phyloP scores from a whole-genome alignment of 1,140 invertebrate genomes.

The Proctacanthus coquilletti region DNA sequence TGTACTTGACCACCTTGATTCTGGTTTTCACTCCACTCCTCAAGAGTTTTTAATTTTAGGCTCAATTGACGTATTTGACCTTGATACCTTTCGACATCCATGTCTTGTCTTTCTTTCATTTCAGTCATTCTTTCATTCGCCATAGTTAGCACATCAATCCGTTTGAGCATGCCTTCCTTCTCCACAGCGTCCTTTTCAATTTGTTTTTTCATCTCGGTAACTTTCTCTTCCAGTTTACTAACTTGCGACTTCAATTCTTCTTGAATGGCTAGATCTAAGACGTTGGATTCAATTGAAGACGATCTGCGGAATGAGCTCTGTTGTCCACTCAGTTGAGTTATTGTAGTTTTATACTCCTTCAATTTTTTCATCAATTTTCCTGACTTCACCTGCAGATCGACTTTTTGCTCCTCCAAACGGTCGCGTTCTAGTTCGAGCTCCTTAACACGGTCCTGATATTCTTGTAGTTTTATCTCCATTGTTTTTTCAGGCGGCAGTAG shows the following conservation, averaged over 20 bases:
- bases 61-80: constrained; percentile 47
- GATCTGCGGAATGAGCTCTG: constrained; percentile 34
- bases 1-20: background rate
- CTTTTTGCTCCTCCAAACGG: constrained; percentile 38
- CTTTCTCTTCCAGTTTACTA: constrained; percentile 41
- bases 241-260: constrained; percentile 57
- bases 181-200: constrained; percentile 42
- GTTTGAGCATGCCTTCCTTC: constrained; percentile 47
- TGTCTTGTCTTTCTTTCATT: constrained; percentile 64
- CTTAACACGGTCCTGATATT: constrained; percentile 33
- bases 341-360: constrained; percentile 52
- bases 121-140: constrained; percentile 64
- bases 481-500: constrained; percentile 9
- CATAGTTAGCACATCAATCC: constrained; percentile 53
- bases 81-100: constrained; percentile 50
- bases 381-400: constrained; percentile 43
- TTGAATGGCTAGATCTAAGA: constrained; percentile 56
- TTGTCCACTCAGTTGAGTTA: constrained; percentile 42
- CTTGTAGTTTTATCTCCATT: constrained; percentile 23
- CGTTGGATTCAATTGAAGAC: constrained; percentile 35
- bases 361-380: constrained; percentile 56
- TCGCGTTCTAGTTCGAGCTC: constrained; percentile 35
- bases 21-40: constrained; percentile 33
- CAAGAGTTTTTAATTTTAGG: constrained; percentile 42
- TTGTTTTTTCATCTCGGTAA: constrained; percentile 40